Evolutionary conservation across 2,888 invertebrate genomes (phyloP).

Genomic region (Incurvaria masculella): DNA sequence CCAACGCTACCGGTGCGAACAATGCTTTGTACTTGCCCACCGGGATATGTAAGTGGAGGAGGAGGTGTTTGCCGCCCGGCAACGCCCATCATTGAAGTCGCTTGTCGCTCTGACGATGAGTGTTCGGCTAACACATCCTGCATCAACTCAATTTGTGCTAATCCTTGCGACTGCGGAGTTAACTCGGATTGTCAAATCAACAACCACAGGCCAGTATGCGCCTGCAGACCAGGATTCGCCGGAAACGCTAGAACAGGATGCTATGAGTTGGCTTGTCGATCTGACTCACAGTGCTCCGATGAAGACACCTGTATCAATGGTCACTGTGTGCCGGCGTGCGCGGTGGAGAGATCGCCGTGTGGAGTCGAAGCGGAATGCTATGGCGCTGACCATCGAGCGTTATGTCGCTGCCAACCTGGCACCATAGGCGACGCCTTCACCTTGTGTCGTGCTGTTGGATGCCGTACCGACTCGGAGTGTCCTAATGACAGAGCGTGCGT

Average conservation of each 20-base stretch:
- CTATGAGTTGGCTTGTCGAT: slow-evolving; percentile 68
- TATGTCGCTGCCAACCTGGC: slow-evolving; percentile 81
- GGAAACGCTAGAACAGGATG: slow-evolving; percentile 85
- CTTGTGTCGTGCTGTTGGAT: slow-evolving; percentile 76
- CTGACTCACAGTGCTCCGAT: slow-evolving; percentile 74
- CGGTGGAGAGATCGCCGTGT: slow-evolving; percentile 66
- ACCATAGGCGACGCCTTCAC: slow-evolving; percentile 77
- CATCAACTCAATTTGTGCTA: slow-evolving; percentile 72
- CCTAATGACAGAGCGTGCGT: slow-evolving; percentile 77
- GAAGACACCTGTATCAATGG: slow-evolving; percentile 82
- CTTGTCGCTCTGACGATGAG: slow-evolving; percentile 73
- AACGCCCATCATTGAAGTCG: slow-evolving; percentile 58
- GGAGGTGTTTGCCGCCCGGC: slow-evolving; percentile 78
- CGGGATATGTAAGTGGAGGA: slow-evolving; percentile 82
- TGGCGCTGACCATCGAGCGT: slow-evolving; percentile 74
- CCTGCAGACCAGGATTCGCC: slow-evolving; percentile 77
- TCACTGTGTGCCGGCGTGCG: slow-evolving; percentile 79
- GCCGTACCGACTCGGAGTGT: slow-evolving; percentile 76
- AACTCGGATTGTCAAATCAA: slow-evolving; percentile 82
- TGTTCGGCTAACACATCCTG: slow-evolving; percentile 78
- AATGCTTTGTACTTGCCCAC: slow-evolving; percentile 87
- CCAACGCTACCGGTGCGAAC: slow-evolving; percentile 81
- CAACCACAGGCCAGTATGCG: slow-evolving; percentile 85
- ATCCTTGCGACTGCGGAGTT: slow-evolving; percentile 83
- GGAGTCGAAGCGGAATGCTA: slow-evolving; percentile 77